Evolutionary conservation across 2,797 vertebrate species (phyloP).

Genomic region (Mormyrops attenuatus): DNA sequence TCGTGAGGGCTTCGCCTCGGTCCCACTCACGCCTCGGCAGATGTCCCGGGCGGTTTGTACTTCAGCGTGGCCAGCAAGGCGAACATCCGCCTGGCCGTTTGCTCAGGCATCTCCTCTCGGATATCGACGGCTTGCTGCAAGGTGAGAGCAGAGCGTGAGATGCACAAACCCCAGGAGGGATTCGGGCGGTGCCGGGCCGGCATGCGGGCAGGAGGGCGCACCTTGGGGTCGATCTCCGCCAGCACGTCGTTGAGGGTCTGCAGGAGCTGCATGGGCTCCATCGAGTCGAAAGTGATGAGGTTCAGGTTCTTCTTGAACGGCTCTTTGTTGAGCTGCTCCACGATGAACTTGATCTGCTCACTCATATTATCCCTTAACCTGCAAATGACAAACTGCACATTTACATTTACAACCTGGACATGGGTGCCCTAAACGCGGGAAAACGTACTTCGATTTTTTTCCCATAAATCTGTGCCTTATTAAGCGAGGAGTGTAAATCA

Average conservation of each 20-base stretch:
- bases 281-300: slow-evolving; percentile 90
- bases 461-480: neutral
- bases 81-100: slow-evolving; percentile 88
- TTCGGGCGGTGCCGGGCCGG: neutral
- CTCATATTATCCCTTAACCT: slow-evolving; percentile 64
- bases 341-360: slow-evolving; percentile 88
- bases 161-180: neutral
- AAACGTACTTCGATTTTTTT: neutral
- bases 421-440: neutral
- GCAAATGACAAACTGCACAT: neutral
- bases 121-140: slow-evolving; percentile 87
- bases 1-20: neutral
- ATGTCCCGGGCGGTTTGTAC: slow-evolving; percentile 80
- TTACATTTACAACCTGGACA: neutral
- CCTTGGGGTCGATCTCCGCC: slow-evolving; percentile 91
- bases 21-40: slow-evolving; percentile 77
- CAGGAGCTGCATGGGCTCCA: slow-evolving; percentile 84
- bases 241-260: slow-evolving; percentile 89
- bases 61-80: slow-evolving; percentile 84
- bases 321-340: slow-evolving; percentile 87
- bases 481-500: neutral
- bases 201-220: slow-evolving; percentile 50
- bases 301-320: slow-evolving; percentile 93
- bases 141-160: neutral
- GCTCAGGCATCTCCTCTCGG: slow-evolving; percentile 90